Base-by-base conservation (phyloP, 2,113 vertebrate species). In the Myodes glareolus region DNA sequence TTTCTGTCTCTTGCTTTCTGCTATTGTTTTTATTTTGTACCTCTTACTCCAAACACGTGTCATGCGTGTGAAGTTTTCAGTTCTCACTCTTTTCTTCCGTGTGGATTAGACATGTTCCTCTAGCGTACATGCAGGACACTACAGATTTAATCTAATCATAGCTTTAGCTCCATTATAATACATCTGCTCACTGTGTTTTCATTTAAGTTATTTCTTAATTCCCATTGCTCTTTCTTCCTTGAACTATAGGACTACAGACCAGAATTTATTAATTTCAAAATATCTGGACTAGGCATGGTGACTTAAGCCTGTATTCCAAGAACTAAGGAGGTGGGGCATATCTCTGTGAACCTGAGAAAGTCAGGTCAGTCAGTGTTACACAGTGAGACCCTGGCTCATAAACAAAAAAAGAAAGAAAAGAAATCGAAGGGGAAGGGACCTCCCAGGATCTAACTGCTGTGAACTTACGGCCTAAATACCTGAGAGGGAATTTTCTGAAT, bases 181-280 rank as follows among this genome's bases (percentile, higher is more conserved):
- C 65, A 88, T 31, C 91, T 95, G 39, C 65, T 82, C 14, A 77
- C 55, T 81, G n/a, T 73, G 88, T 90, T 91, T 86, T 13, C 61
- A 5, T 39, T 94, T 81, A 84, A 90, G 76, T 84, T 94, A 81
- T 68, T 95, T 92, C 94, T 55, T 65, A 65, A 80, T 80, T 95
- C 10, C 42, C 9, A 55, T 61, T 72, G 42, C 42, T 31, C 63
- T 76, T 92, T 93, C 68, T 82, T 94, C 39, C 95, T 97, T 87
- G 52, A 94, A 84, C n/a, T 63, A 70, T 90, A 19, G 10, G 25
- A 73, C 63, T 65, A 82, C 47, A 85, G 50, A 89, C 94, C 31
- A 90, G 25, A 39, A 87, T 88, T 93, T 87, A 52, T 52, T 55
- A 89, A 91, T 89, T 96, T 94, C 33, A 19, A 95, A 23, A 55